These are phyloP conservation scores for Sciurus vulgaris DNA, from an alignment of 2,797 vertebrate species.

Conservation along the genomic window DNA sequence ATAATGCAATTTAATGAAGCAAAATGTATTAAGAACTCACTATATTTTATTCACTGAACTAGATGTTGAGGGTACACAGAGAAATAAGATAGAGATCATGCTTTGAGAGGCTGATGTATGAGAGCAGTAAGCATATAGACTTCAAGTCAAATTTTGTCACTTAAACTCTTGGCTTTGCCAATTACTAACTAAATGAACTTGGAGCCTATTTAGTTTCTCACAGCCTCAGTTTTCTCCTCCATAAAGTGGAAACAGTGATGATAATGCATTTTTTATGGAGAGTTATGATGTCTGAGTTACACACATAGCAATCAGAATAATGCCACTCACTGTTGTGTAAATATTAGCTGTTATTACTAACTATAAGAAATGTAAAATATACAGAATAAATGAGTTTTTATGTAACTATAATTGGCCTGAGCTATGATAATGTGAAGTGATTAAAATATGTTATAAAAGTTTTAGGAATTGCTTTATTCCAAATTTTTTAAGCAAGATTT, in stretches of 20 bases:
- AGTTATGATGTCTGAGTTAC: not conserved
- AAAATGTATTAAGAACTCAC: not conserved
- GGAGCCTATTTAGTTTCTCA: not conserved
- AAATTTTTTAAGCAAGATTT: not conserved
- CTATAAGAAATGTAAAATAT: not conserved
- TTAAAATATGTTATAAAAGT: not conserved
- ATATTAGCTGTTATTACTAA: not conserved
- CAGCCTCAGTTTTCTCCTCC: not conserved
- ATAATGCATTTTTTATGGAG: not conserved
- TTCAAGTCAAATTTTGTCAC: not conserved
- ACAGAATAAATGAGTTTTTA: not conserved
- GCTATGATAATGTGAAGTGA: not conserved
- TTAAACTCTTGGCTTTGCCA: not conserved
- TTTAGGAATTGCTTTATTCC: slow-evolving; percentile 21
- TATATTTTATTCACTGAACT: not conserved
- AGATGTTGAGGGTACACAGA: not conserved
- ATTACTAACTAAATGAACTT: not conserved
- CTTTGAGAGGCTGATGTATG: not conserved
- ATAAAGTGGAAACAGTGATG: not conserved
- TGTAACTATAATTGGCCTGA: not conserved
- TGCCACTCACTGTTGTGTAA: not conserved
- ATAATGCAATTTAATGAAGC: not conserved
- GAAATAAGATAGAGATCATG: not conserved
- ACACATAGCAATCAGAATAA: not conserved
- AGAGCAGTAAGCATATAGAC: not conserved